phyloP scores from a whole-genome alignment of 2,888 invertebrate species.

The Buathra laborator region DNA sequence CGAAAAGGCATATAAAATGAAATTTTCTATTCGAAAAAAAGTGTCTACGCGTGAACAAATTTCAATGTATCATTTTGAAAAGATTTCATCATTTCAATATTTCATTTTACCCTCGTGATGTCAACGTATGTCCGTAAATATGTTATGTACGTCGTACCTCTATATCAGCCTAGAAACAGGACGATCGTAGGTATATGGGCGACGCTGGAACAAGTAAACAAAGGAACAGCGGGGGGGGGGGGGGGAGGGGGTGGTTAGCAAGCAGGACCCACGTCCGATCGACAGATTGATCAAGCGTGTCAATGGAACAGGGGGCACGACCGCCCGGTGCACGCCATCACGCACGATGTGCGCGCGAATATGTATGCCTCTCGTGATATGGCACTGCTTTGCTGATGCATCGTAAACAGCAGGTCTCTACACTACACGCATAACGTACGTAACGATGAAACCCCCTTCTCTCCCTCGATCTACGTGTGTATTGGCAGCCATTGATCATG shows the following conservation, averaged over 20 bases:
- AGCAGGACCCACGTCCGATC: slow-evolving; percentile 63
- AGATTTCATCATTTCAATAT: neutral
- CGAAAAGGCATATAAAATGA: neutral
- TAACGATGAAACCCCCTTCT: slow-evolving; percentile 37
- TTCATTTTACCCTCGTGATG: neutral
- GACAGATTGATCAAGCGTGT: slow-evolving; percentile 66
- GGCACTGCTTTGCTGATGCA: slow-evolving; percentile 59
- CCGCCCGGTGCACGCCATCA: slow-evolving; percentile 60
- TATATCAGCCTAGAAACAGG: slow-evolving; percentile 43
- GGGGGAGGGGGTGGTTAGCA: slow-evolving; percentile 39
- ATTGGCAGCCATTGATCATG: slow-evolving; percentile 45
- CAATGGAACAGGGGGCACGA: slow-evolving; percentile 58
- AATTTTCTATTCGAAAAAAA: neutral
- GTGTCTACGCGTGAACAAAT: neutral
- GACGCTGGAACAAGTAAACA: slow-evolving; percentile 65
- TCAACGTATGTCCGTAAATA: slow-evolving; percentile 18
- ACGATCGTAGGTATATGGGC: slow-evolving; percentile 69
- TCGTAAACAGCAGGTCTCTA: slow-evolving; percentile 59
- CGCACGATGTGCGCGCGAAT: slow-evolving; percentile 53
- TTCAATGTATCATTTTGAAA: too few relatives aligned
- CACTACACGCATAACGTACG: slow-evolving; percentile 46
- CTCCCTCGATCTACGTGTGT: slow-evolving; percentile 14
- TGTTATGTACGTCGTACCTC: slow-evolving; percentile 18
- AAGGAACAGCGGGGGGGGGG: slow-evolving; percentile 57
- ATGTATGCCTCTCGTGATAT: slow-evolving; percentile 40